Base-by-base conservation (phyloP, 2,113 vertebrate species). In the Channa maculata region DNA sequence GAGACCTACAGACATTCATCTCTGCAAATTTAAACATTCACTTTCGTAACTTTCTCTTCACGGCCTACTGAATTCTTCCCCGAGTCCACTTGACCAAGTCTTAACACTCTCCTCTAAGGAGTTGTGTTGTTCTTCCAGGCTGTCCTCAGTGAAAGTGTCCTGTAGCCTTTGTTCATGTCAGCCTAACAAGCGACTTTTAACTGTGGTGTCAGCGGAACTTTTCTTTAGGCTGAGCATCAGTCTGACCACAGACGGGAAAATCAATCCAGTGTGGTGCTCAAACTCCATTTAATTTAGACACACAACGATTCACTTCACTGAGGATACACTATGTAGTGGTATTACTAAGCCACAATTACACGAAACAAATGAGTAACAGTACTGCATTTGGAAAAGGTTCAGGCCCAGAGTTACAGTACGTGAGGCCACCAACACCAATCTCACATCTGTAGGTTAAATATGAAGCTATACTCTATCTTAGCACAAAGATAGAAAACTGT, bases 1-100 rank as follows among this genome's bases (percentile, higher is more conserved):
- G 57, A 77, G 60, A 83, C 71, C 41, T 46, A 49, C 54, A 73
- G 53, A 62, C 44, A 78, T 43, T 71, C 41, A 74, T 75, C 83
- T 78, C 80, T 1, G 51, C 43, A 79, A 79, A 41, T 77, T 67
- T 74, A 53, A 86, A 75, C 71, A 24, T 77, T 51, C 39, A 52
- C 69, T 68, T 71, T 72, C 41, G 48, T 79, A 63, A 76, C 37
- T 68, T 78, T 82, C 39, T 74, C 72, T 72, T 86, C 80, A 82
- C 48, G 8, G 65, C 38, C 39, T 65, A 57, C 51, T 67, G 81
- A 79, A 41, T 65, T 61, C 67, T 69, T 71, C 37, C 55, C 58
- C 5, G 13, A 41, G 45, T 65, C 57, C 71, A 69, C 65, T 72
- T 77, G 49, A 65, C 41, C 39, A 15, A 34, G 38, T 65, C 65